Evolutionary conservation across 2,888 invertebrate genomes (phyloP).

Genomic region (Platycheirus albimanus): DNA sequence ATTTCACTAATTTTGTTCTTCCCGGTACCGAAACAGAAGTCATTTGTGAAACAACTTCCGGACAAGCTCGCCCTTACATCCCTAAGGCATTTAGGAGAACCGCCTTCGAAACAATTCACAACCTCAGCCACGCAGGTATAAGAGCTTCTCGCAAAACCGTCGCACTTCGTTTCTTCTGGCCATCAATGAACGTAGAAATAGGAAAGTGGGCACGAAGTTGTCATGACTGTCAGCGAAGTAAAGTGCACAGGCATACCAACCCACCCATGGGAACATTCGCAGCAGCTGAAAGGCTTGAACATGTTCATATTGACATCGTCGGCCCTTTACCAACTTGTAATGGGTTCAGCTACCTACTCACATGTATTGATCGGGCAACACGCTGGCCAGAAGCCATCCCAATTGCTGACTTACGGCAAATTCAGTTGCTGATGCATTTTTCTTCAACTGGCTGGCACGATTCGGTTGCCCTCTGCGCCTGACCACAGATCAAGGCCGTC

Average conservation of each 20-base stretch:
- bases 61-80: slow-evolving; percentile 48
- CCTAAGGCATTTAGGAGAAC: slow-evolving; percentile 1
- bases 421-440: slow-evolving; percentile 61
- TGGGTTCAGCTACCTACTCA: slow-evolving; percentile 78
- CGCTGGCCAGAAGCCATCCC: slow-evolving; percentile 75
- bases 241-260: slow-evolving; percentile 8
- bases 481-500: slow-evolving; percentile 79
- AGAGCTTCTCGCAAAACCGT: slow-evolving; percentile 4
- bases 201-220: slow-evolving; percentile 22
- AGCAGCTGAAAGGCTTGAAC: slow-evolving; percentile 75
- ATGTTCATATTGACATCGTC: slow-evolving; percentile 81
- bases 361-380: slow-evolving; percentile 67
- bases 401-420: slow-evolving; percentile 69
- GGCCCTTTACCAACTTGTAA: slow-evolving; percentile 52
- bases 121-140: slow-evolving; percentile 54
- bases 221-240: slow-evolving; percentile 5
- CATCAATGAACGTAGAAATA: too few species aligned
- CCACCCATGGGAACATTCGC: not conserved
- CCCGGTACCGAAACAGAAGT: slow-evolving; percentile 19
- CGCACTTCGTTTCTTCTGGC: too few species aligned
- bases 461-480: slow-evolving; percentile 79
- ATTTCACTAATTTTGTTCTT: slow-evolving; percentile 25
- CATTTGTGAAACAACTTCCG: slow-evolving; percentile 51
- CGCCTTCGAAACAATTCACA: slow-evolving; percentile 16
- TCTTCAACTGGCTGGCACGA: slow-evolving; percentile 79